Evolutionary conservation across 2,797 vertebrate genomes (phyloP), one percentile per base, ranked within the genome.

Genomic region (Triplophysa yarkandensis): DNA sequence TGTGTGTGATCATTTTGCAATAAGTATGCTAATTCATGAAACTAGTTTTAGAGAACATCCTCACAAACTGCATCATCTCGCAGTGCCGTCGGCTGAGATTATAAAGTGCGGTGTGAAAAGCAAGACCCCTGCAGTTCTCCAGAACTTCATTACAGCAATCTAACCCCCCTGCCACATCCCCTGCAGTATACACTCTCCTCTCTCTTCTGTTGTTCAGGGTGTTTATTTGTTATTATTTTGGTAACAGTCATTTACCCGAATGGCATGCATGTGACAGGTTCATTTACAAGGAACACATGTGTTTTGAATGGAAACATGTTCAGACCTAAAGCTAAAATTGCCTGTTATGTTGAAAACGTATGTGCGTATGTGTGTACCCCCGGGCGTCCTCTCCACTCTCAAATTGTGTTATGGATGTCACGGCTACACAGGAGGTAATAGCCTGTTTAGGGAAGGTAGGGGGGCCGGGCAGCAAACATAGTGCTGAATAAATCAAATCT

Each of bases 181-280:
- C 68, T 71, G 67, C 57, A 36, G 28, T 50, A 70, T 66, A 7
- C 23, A 10, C 5, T 36, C 19, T 25, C 34, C 6, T 65, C 36
- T 44, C 30, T 23, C 66, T 64, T 75, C 67, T 77, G 48, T 61
- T 48, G 46, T 16, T 46, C 48, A 62, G 36, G 32, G 46, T 48
- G 19, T 68, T 67, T 41, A 41, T 68, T 68, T 52, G 72, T 58
- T 76, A 62, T 66, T 67, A 67, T 76, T 54, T 41, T 81, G 80
- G 55, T 70, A 60, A 68, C 63, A 68, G 77, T 80, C 11, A 81
- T 77, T 80, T 79, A 71, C 13, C 46, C 62, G 23, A 63, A 70
- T 71, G 44, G 62, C 25, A 21, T 73, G 76, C 34, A 62, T 74
- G 73, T 83, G 82, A 78, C 80, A 80, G 76, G 62, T 82, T 78